Evolutionary conservation across 2,113 vertebrate genomes (phyloP), one percentile per base, ranked within the genome.

Genomic region (Phrynocephalus versicolor): DNA sequence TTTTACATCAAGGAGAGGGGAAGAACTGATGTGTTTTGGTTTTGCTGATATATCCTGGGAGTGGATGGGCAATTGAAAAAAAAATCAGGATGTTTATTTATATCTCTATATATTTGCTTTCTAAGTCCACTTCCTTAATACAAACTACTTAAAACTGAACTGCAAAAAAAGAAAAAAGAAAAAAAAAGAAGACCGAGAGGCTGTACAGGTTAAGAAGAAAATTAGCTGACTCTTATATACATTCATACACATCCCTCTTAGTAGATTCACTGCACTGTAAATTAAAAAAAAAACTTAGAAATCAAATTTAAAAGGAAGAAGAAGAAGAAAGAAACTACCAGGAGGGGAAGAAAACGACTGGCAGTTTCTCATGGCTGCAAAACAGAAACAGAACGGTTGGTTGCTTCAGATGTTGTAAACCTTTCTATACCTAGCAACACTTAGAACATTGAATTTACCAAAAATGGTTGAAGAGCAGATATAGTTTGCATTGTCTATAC

Each of bases 401-500:
- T 96, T 95, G 97, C 95, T 97, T 95, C 95, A 96, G 96, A 97
- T 97, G 97, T 97, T 93, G 96, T 97, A 98, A 98, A 99, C 98
- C 96, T 95, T 94, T 97, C 97, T 98, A 98, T 98, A 97, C 96
- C 97, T 99, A 99, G 97, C 97, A 98, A 99, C 97, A 99, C 96
- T 98, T 98, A 97, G 96, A 98, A 99, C 98, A 98, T 97, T 97
- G 97, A 98, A 91, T 96, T 98, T 98, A 98, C 96, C 98, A 98
- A 98, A 98, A 98, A 97, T 97, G 97, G 96, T 96, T 95, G 97
- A 98, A 97, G 96, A 99, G 98, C 97, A 97, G 98, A 97, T 98
- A 99, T 98, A 98, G 95, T 98, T 99, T 97, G 98, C 97, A 97
- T 99, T 97, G 97, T 99, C 98, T 99, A 98, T 99, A 98, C 98